These are phyloP conservation scores for Colaptes auratus DNA, from an alignment of 2,113 vertebrate species.

Conservation along the genomic window DNA sequence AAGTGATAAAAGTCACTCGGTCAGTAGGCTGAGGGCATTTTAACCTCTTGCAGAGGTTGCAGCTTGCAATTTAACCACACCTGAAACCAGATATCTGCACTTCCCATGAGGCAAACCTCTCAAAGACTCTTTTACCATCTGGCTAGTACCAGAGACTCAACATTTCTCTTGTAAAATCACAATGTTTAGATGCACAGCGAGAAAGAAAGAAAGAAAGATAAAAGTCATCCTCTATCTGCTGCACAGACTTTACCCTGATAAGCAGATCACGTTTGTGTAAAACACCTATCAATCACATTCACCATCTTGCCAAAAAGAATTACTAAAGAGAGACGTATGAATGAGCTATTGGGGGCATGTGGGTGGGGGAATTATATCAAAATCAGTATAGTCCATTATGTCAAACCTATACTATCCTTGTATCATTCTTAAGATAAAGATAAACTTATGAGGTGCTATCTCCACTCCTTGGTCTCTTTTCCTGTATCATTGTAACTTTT, in stretches of 20 bases:
- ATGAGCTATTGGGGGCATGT: background rate
- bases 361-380: background rate
- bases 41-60: slow-evolving; percentile 18
- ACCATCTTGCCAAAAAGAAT: background rate
- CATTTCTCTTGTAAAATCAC: background rate
- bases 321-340: background rate
- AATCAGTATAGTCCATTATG: background rate
- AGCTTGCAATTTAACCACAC: slow-evolving; percentile 7
- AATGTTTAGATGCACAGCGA: background rate
- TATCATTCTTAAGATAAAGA: background rate
- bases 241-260: background rate
- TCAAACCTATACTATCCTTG: background rate
- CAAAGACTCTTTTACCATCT: background rate
- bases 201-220: background rate
- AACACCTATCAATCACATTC: background rate
- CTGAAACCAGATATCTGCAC: slow-evolving; percentile 24
- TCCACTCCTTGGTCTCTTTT: background rate
- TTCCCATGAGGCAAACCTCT: background rate
- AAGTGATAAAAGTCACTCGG: slow-evolving; percentile 50
- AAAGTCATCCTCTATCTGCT: background rate
- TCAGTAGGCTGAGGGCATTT: background rate
- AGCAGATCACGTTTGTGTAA: background rate
- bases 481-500: background rate
- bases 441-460: background rate
- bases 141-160: background rate